Evolutionary conservation across 64 coral and sea anemone species (phyloP).

Genomic region (Anthopleura sola): DNA sequence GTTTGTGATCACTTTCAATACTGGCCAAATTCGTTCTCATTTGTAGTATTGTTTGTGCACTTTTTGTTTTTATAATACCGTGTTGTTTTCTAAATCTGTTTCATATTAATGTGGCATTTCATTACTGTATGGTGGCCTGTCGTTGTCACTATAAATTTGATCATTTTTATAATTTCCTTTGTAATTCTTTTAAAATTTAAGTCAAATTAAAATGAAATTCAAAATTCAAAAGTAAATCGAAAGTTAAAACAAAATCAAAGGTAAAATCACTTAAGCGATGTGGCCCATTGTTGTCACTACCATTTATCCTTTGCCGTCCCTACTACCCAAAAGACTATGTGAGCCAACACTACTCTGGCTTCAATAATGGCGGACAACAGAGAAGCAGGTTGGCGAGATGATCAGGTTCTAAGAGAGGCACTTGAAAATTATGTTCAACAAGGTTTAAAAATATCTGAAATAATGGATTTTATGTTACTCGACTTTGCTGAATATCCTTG

Average conservation of each 20-base stretch:
- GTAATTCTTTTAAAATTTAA: not conserved
- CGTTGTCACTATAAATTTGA: conserved; percentile 2
- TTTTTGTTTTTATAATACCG: too few relatives aligned
- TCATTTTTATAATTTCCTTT: conserved; percentile 10
- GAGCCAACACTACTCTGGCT: not conserved
- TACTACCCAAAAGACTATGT: too few relatives aligned
- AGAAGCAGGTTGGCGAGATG: conserved; percentile 30
- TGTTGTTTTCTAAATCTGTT: too few relatives aligned
- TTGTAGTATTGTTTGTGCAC: too few relatives aligned
- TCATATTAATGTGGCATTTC: too few relatives aligned
- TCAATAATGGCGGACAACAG: conserved; percentile 35
- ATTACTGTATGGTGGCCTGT: not conserved
- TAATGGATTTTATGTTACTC: conserved; percentile 12
- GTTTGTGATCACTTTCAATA: too few relatives aligned
- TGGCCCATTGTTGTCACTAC: too few relatives aligned
- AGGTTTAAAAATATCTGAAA: conserved; percentile 31
- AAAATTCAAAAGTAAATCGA: not conserved
- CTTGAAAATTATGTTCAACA: conserved; percentile 40
- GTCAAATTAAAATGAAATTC: not conserved
- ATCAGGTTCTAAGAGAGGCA: conserved; percentile 34
- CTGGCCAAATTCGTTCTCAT: too few relatives aligned
- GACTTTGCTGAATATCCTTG: conserved; percentile 42
- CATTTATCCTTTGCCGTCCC: too few relatives aligned
- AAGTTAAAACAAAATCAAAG: too few relatives aligned
- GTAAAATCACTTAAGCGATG: too few relatives aligned